phyloP scores from a whole-genome alignment of 2,113 vertebrate genomes.

The Apteryx mantelli region DNA sequence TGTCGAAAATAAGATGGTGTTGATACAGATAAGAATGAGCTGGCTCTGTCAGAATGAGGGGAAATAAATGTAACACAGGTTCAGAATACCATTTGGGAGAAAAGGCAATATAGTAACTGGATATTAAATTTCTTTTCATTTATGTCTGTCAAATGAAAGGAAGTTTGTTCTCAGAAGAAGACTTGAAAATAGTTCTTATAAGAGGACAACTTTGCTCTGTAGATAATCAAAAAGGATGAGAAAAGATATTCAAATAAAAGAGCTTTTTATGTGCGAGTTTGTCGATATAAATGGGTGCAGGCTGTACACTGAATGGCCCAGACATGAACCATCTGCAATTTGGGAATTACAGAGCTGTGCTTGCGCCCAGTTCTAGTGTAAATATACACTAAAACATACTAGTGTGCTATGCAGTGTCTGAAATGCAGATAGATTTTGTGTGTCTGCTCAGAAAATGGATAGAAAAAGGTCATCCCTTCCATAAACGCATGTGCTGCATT shows the following conservation, averaged over 20 bases:
- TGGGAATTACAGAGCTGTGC: constrained; percentile 8
- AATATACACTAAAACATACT: constrained; percentile 32
- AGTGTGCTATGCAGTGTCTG: constrained; percentile 42
- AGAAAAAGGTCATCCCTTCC: constrained; percentile 53
- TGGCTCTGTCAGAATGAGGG: not conserved
- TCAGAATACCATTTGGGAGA: not conserved
- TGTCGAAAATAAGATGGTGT: not conserved
- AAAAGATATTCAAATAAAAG: not conserved
- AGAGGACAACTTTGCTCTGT: not conserved
- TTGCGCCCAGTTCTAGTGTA: constrained; percentile 40
- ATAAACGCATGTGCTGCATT: constrained; percentile 13
- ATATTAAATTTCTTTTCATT: constrained; percentile 1
- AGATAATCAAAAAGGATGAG: not conserved
- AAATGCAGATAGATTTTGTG: constrained; percentile 50
- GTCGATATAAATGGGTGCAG: not conserved
- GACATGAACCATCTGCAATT: constrained; percentile 58
- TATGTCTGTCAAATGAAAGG: not conserved
- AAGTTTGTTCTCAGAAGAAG: not conserved
- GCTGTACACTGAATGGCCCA: not conserved
- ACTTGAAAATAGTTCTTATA: constrained; percentile 3
- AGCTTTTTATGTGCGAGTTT: not conserved
- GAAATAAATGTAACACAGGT: not conserved
- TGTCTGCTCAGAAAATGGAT: constrained; percentile 38
- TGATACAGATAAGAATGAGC: not conserved
- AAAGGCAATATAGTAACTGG: not conserved